Conservation (phyloP, 1,140 invertebrate genomes). For the Pinna nobilis region DNA sequence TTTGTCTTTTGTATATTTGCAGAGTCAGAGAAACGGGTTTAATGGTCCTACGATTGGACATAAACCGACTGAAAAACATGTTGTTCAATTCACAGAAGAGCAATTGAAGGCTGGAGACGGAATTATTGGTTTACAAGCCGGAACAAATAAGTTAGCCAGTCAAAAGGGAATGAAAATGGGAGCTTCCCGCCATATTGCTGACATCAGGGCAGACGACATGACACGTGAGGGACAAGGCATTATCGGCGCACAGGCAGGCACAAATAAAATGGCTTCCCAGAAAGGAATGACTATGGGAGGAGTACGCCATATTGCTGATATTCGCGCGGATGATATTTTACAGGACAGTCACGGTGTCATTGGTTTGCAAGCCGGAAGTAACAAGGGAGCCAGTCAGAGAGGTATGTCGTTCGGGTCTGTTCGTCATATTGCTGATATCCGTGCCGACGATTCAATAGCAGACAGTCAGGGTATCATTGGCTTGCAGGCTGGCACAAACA, state of each 20-base stretch:
- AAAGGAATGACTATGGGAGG: conserved; percentile 59
- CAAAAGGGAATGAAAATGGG: conserved; percentile 82
- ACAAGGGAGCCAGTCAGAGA: conserved; percentile 92
- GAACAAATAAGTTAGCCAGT: conserved; percentile 85
- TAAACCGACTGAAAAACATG: conserved; percentile 87
- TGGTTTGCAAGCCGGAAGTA: conserved; percentile 93
- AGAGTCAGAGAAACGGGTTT: conserved; percentile 63
- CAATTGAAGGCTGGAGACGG: conserved; percentile 90
- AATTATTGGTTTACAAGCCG: conserved; percentile 93
- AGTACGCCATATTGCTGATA: conserved; percentile 59
- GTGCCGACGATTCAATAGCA: conserved; percentile 74
- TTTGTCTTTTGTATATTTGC: no score
- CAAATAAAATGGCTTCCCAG: conserved; percentile 84
- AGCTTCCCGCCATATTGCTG: conserved; percentile 56
- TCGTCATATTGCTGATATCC: conserved; percentile 83
- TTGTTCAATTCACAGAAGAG: conserved; percentile 86
- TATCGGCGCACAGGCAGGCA: conserved; percentile 81
- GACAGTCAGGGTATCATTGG: conserved; percentile 94
- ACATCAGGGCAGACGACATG: conserved; percentile 60
- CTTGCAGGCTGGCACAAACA: conserved; percentile 95
- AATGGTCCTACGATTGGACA: conserved; percentile 32
- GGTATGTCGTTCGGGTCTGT: conserved; percentile 93
- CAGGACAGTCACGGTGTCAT: conserved; percentile 85
- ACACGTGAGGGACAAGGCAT: conserved; percentile 85
- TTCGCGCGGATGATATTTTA: conserved; percentile 56